phyloP scores from a whole-genome alignment of 2,797 vertebrate species.

The Zonotrichia albicollis region DNA sequence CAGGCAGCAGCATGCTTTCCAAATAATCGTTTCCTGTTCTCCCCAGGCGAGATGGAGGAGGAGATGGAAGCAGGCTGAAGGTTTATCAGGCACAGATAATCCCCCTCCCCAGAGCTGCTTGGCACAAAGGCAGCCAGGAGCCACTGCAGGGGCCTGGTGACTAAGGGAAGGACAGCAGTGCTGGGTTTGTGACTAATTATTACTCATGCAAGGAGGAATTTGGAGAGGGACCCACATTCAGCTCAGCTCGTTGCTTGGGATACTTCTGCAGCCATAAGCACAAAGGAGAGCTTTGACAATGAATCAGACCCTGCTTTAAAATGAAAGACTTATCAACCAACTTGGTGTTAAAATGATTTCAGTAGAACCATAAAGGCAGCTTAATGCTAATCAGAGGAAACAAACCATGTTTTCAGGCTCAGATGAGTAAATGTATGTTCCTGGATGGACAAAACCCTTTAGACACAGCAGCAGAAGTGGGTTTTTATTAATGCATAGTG shows the following conservation, averaged over 20 bases:
- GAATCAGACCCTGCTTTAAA: conserved; percentile 37
- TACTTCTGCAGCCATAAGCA: conserved; percentile 33
- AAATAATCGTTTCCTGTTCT: conserved; percentile 47
- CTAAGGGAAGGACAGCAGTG: neutral
- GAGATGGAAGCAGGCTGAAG: neutral
- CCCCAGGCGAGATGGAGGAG: neutral
- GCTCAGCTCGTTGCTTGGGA: neutral
- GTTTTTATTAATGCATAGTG: neutral
- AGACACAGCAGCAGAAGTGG: neutral
- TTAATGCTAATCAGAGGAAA: conserved; percentile 42
- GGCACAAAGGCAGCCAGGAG: neutral
- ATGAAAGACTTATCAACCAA: conserved; percentile 26
- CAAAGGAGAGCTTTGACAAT: conserved; percentile 63
- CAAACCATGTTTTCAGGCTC: neutral
- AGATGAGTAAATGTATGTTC: neutral
- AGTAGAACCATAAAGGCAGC: conserved; percentile 1
- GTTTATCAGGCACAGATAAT: neutral
- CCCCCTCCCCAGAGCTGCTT: neutral
- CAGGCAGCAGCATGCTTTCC: conserved; percentile 1
- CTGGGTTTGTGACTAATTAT: conserved; percentile 43
- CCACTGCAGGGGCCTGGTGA: neutral
- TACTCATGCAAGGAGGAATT: conserved; percentile 56
- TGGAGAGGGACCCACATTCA: neutral
- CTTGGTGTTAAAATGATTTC: conserved; percentile 26
- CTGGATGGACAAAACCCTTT: conserved; percentile 15